A percentile compares a stretch with the other conserved stretches of the same genome.
Evolutionary conservation across 2,113 vertebrate genomes (phyloP).

Genomic region (Zeus faber): DNA sequence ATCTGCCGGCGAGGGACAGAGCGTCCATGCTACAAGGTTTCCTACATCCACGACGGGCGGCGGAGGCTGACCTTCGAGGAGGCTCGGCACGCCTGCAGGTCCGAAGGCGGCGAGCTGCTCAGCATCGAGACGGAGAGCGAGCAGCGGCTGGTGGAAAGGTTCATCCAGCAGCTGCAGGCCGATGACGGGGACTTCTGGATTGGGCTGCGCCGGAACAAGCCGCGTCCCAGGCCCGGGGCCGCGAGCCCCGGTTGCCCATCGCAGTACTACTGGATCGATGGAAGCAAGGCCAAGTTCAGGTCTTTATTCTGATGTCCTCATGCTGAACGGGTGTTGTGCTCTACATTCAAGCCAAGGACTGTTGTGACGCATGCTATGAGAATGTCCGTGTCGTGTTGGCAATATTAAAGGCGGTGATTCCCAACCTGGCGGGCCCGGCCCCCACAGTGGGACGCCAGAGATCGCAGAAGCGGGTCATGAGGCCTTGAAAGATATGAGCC

Average conservation of each 20-base stretch:
- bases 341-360: too few relatives aligned
- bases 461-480: too few relatives aligned
- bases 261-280: conserved; percentile 86
- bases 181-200: conserved; percentile 94
- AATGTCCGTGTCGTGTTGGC: too few relatives aligned
- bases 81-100: conserved; percentile 77
- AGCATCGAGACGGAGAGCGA: conserved; percentile 87
- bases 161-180: conserved; percentile 76
- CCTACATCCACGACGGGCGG: conserved; percentile 82
- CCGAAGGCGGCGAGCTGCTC: conserved; percentile 82
- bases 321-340: too few relatives aligned
- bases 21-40: conserved; percentile 88
- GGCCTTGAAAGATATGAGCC: too few relatives aligned
- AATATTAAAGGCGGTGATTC: too few relatives aligned
- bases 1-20: conserved; percentile 85
- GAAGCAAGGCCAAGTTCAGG: conserved; percentile 83
- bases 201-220: conserved; percentile 78
- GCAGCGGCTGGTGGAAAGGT: conserved; percentile 84
- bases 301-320: too few relatives aligned
- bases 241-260: conserved; percentile 72
- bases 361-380: too few relatives aligned
- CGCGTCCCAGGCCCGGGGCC: conserved; percentile 39
- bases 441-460: too few relatives aligned
- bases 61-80: conserved; percentile 81
- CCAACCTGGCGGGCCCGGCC: too few relatives aligned